Percentiles rank a stretch among this genome's conserved stretches.
These are phyloP conservation scores for Columbina picui DNA, from an alignment of 2,113 vertebrate genomes.

Conservation along the genomic window DNA sequence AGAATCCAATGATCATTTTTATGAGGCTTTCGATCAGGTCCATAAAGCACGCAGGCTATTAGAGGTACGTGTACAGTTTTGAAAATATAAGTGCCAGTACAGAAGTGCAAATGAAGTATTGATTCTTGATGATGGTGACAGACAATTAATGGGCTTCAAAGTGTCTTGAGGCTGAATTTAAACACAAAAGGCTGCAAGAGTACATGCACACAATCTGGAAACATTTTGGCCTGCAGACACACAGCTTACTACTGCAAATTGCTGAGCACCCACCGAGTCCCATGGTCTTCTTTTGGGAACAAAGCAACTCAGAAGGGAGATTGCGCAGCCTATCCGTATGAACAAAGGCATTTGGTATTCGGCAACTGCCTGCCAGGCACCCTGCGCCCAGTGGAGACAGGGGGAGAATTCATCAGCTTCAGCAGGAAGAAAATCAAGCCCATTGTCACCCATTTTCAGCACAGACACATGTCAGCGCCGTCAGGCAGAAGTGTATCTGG, in stretches of 20 bases:
- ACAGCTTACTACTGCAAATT: neutral
- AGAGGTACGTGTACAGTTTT: neutral
- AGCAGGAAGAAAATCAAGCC: neutral
- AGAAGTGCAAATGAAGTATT: neutral
- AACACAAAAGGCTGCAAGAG: neutral
- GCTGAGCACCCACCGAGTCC: neutral
- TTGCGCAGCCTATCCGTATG: rapidly evolving
- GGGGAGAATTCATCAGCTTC: neutral
- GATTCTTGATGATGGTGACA: neutral
- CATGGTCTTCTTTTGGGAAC: neutral
- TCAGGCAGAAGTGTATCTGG: neutral
- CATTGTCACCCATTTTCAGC: neutral
- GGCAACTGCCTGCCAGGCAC: neutral
- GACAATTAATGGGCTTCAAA: neutral
- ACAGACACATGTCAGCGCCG: neutral
- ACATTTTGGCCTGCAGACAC: neutral
- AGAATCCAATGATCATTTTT: neutral
- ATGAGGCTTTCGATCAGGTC: neutral
- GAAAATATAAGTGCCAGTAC: neutral
- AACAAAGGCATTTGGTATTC: neutral
- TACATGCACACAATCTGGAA: neutral
- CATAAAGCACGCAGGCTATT: neutral
- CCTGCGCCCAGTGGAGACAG: neutral
- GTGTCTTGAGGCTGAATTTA: neutral
- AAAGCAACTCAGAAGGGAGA: neutral